phyloP scores from a whole-genome alignment of 2,888 invertebrate genomes.

The Ophonus ardosiacus region DNA sequence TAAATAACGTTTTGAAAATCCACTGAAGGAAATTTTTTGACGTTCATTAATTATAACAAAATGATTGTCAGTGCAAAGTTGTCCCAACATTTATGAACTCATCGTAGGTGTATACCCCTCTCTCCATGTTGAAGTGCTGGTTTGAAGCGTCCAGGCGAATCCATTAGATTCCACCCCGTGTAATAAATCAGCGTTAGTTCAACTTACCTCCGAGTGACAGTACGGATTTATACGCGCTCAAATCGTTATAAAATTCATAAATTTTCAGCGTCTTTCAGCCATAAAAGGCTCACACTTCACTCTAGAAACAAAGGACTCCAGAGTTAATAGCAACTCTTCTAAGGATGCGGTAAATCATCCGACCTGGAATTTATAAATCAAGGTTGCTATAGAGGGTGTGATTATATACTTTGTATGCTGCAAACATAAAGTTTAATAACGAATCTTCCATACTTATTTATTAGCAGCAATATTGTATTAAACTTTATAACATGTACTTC shows the following conservation, averaged over 20 bases:
- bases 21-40: background rate
- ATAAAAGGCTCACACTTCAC: constrained; percentile 33
- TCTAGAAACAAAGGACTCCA: constrained; percentile 39
- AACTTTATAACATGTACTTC: background rate
- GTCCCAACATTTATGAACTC: background rate
- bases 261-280: constrained; percentile 60
- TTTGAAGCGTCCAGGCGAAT: constrained; percentile 52
- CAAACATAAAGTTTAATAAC: background rate
- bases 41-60: background rate
- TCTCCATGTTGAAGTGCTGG: constrained; percentile 3
- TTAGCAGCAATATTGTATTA: background rate
- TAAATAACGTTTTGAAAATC: background rate
- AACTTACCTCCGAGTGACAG: constrained; percentile 57
- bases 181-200: constrained; percentile 57
- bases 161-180: constrained; percentile 45
- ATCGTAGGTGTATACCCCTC: background rate
- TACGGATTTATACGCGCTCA: constrained; percentile 60
- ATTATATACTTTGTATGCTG: constrained; percentile 8
- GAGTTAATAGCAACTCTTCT: constrained; percentile 41
- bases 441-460: background rate
- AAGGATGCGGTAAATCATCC: constrained; percentile 2
- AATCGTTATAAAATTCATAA: constrained; percentile 64
- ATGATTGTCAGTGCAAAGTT: background rate
- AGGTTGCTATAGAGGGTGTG: background rate
- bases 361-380: constrained; percentile 6